A percentile compares a stretch with the other conserved stretches of the same genome.
phyloP scores from a whole-genome alignment of 2,113 vertebrate species.

The Macroglossus sobrinus region DNA sequence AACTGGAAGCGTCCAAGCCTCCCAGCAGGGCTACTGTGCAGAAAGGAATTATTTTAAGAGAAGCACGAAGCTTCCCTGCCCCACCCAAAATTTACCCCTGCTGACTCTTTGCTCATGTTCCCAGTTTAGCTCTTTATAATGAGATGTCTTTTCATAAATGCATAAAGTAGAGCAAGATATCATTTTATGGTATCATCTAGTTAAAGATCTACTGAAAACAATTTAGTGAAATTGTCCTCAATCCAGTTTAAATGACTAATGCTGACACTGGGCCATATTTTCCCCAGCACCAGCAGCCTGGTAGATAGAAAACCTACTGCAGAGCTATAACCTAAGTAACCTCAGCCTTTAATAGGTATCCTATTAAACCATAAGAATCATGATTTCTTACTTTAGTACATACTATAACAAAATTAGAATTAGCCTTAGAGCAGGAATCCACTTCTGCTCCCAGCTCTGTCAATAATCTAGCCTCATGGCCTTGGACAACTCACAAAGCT shows the following conservation, averaged over 20 bases:
- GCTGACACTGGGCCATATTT: not conserved
- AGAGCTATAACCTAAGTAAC: not conserved
- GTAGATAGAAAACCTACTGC: not conserved
- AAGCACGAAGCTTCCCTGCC: not conserved
- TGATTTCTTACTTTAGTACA: slow-evolving; percentile 48
- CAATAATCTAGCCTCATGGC: slow-evolving; percentile 56
- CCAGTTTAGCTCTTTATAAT: slow-evolving; percentile 38
- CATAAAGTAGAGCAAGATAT: slow-evolving; percentile 59
- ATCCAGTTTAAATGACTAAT: slow-evolving; percentile 53
- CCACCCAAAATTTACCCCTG: not conserved
- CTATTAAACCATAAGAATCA: slow-evolving; percentile 48
- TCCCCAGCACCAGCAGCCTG: not conserved
- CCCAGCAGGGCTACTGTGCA: not conserved
- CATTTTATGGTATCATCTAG: slow-evolving; percentile 62
- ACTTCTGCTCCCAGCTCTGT: slow-evolving; percentile 8
- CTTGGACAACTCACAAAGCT: slow-evolving; percentile 53
- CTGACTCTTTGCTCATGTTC: slow-evolving; percentile 9
- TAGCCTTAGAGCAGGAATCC: not conserved
- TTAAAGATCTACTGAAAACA: slow-evolving; percentile 71
- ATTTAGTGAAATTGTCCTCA: slow-evolving; percentile 46
- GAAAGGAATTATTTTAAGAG: not conserved
- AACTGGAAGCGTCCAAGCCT: not conserved
- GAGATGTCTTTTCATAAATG: slow-evolving; percentile 56
- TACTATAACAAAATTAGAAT: slow-evolving; percentile 43
- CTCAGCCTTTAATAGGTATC: slow-evolving; percentile 33